A percentile compares a stretch with the other conserved stretches of the same genome.
phyloP scores from a whole-genome alignment of 92 coral and sea anemone species.

The Epizoanthus fatuus region DNA sequence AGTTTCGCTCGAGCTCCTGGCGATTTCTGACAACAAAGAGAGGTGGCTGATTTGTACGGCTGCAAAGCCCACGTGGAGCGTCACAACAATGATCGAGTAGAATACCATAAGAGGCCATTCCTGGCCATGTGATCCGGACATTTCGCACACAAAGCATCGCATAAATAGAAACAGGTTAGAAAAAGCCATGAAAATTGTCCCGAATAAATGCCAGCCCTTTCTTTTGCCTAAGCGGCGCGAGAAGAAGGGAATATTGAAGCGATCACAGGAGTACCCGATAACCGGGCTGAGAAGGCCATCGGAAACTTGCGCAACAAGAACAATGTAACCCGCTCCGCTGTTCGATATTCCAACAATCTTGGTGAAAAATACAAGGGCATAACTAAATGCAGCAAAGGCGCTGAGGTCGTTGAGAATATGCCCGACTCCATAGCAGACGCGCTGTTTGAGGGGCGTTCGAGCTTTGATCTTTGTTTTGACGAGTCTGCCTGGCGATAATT shows the following conservation, averaged over 20 bases:
- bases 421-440: conserved; percentile 69
- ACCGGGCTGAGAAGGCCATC: conserved; percentile 58
- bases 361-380: conserved; percentile 57
- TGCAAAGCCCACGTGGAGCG: conserved; percentile 51
- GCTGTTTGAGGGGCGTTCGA: conserved; percentile 33
- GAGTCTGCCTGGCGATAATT: too few species aligned
- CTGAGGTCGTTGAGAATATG: conserved; percentile 72
- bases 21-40: conserved; percentile 58
- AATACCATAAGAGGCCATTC: conserved; percentile 42
- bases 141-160: conserved; percentile 63
- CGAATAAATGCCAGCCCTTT: conserved; percentile 75
- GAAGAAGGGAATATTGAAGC: conserved; percentile 52
- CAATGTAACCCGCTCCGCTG: conserved; percentile 52
- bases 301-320: conserved; percentile 64
- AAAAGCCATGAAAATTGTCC: conserved; percentile 50
- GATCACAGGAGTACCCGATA: conserved; percentile 68
- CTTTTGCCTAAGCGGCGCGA: conserved; percentile 65
- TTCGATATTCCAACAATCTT: conserved; percentile 67
- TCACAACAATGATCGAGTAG: conserved; percentile 24
- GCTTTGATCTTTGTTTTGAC: background rate
- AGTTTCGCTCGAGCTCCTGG: conserved; percentile 42
- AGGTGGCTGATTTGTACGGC: conserved; percentile 70
- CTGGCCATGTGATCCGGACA: background rate
- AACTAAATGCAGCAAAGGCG: conserved; percentile 57
- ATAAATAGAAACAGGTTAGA: conserved; percentile 60